Evolutionary conservation across 1,140 invertebrate species (phyloP).

Genomic region (Prorops nasuta): DNA sequence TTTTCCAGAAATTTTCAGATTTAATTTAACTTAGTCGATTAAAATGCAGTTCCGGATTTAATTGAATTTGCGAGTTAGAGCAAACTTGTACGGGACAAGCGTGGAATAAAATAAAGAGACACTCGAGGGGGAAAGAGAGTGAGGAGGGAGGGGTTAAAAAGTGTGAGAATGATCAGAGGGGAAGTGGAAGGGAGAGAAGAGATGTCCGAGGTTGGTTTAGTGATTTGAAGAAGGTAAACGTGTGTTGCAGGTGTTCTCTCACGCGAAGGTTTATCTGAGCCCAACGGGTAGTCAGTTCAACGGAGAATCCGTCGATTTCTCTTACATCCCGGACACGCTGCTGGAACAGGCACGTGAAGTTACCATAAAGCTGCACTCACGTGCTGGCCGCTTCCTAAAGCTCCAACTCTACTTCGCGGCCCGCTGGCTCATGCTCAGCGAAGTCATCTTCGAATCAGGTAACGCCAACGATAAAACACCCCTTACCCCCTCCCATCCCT

Average conservation of each 20-base stretch:
- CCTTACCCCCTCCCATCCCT: neutral
- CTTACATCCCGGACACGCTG: slow-evolving; percentile 77
- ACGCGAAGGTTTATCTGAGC: slow-evolving; percentile 72
- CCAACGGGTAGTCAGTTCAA: slow-evolving; percentile 67
- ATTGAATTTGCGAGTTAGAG: no score
- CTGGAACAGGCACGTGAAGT: slow-evolving; percentile 82
- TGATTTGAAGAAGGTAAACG: no score
- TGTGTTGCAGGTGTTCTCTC: slow-evolving; percentile 65
- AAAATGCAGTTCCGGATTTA: no score
- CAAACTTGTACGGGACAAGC: no score
- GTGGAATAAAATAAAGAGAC: no score
- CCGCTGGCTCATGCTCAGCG: slow-evolving; percentile 85
- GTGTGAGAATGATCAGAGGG: no score
- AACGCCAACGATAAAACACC: slow-evolving; percentile 40
- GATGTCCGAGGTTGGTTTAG: no score
- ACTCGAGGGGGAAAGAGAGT: no score
- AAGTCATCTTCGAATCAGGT: slow-evolving; percentile 80
- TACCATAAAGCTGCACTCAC: slow-evolving; percentile 76
- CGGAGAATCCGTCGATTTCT: slow-evolving; percentile 65
- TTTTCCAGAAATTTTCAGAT: no score
- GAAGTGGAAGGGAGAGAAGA: no score
- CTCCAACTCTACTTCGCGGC: slow-evolving; percentile 81
- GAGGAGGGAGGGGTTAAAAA: no score
- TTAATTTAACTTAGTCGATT: no score
- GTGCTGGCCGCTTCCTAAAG: slow-evolving; percentile 73